Conservation (phyloP, 1,140 invertebrate genomes). For the Brachionus koreanus region DNA sequence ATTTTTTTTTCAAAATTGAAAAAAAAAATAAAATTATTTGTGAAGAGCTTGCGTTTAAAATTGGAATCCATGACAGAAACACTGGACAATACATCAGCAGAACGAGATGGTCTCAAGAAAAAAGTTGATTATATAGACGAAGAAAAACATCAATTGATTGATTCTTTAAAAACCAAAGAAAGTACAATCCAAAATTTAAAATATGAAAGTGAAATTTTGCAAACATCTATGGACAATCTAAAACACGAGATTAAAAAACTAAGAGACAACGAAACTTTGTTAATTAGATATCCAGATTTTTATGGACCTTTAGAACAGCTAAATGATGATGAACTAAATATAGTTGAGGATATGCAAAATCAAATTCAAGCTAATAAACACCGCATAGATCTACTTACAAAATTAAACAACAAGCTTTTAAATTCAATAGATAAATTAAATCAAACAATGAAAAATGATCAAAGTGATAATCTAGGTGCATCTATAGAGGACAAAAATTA, state of each 20-base stretch:
- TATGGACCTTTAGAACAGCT: conserved; percentile 29
- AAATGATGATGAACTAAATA: background rate
- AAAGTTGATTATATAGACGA: background rate
- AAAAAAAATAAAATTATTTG: background rate
- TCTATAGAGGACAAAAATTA: conserved; percentile 28
- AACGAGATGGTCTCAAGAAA: background rate
- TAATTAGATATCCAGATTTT: conserved; percentile 41
- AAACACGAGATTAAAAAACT: conserved; percentile 10
- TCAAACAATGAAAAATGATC: background rate
- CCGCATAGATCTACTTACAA: conserved; percentile 1
- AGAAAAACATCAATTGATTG: background rate
- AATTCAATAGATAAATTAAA: conserved; percentile 29
- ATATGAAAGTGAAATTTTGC: conserved; percentile 21
- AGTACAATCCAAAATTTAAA: background rate
- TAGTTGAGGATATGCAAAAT: conserved; percentile 33
- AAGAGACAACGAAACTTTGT: conserved; percentile 1
- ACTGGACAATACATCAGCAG: conserved; percentile 3
- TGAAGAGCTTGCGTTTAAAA: conserved; percentile 6
- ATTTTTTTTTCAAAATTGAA: background rate
- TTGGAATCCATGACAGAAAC: background rate
- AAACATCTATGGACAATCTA: background rate
- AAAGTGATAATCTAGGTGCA: background rate
- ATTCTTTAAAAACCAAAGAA: background rate
- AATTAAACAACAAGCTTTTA: background rate
- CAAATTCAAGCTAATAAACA: conserved; percentile 40